phyloP scores from a whole-genome alignment of 2,888 invertebrate genomes.

The Schizaphis graminum region DNA sequence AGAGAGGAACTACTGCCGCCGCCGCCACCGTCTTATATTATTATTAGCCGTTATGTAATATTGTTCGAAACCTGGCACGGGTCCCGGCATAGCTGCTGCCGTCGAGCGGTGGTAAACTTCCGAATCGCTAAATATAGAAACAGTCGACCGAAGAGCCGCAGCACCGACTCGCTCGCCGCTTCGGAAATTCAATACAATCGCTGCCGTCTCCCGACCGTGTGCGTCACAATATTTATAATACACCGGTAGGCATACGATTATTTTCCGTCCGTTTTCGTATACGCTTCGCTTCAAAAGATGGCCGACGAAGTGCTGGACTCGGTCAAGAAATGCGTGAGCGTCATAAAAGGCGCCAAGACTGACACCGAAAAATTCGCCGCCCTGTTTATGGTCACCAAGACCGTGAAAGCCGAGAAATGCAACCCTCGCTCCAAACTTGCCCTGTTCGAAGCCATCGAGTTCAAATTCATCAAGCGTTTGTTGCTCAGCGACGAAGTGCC shows the following conservation, averaged over 20 bases:
- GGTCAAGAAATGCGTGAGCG: constrained; percentile 86
- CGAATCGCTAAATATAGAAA: background rate
- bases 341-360: constrained; percentile 83
- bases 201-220: background rate
- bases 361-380: constrained; percentile 94
- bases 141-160: background rate
- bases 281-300: constrained; percentile 42
- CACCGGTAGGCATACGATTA: too few relatives aligned
- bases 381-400: constrained; percentile 91
- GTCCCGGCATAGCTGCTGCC: constrained; percentile 23
- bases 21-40: background rate
- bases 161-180: background rate
- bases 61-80: constrained; percentile 18
- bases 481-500: constrained; percentile 83
- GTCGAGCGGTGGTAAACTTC: background rate
- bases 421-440: constrained; percentile 80
- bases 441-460: constrained; percentile 91
- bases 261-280: background rate
- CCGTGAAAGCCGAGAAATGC: constrained; percentile 87
- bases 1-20: background rate
- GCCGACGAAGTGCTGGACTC: constrained; percentile 75
- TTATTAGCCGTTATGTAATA: constrained; percentile 60
- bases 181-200: constrained; percentile 56
- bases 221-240: background rate
- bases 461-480: constrained; percentile 86